Base-by-base conservation (phyloP, 1,140 invertebrate genomes). In the Trichonephila inaurata region DNA sequence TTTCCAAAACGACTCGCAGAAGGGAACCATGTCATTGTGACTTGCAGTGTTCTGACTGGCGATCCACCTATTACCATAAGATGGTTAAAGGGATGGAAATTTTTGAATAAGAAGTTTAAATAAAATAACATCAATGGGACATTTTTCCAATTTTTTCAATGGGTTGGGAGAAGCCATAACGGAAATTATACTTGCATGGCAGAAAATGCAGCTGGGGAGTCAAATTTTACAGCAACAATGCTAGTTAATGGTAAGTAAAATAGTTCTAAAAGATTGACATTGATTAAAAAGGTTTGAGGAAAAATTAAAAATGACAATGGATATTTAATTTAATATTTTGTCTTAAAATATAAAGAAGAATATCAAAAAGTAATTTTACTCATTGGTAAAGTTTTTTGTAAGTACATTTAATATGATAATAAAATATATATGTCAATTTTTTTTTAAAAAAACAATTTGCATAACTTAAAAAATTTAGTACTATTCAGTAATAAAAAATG, bases 11-110 rank as follows among this genome's bases (percentile, higher is more conserved):
- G 97, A 95, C 97, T 98, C 95, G 97, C 97, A 95, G 97, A 98
- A 96, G 98, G 97, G 95, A 97, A 98, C 97, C 97, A 98, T 95
- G 98, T 98, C 86, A 97, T 97, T 95, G 97, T 98, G 95, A 97
- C 98, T 94, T 98, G 98, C 96, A 97, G 97, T 95, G 97, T 98
- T 94, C 97, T 97, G 95, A 97, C 97, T 95, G 97, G 97, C 94
- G 97, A 98, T 96, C 97, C 97, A 94, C 98, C 98, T 1, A 96
- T 98, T 28, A 97, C 97, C 94, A 97, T 98, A 95, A 96, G 97
- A 95, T 98, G 97, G 97, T 96, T 97, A 85, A 98, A 98, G 96
- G n/a, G 97, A 98, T 95, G 96, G 95, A 14, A 72, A 60, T 77
- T 94, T 10, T 44, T 95, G 21, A 92, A 94, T 12, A 91, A 60